Evolutionary conservation across 2,113 vertebrate genomes (phyloP).

Genomic region (Cinclus mexicanus): DNA sequence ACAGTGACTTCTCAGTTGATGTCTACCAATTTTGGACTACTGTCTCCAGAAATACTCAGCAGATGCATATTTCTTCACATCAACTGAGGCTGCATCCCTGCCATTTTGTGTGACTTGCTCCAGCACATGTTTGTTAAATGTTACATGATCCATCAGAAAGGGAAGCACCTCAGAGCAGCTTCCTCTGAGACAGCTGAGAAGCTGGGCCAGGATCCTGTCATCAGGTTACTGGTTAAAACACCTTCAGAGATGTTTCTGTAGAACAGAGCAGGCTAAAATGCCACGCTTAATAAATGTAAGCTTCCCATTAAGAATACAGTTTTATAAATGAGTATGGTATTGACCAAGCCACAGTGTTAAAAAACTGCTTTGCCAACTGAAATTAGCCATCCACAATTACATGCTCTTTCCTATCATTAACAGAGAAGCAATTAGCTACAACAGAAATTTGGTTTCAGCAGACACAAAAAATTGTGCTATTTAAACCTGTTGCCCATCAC

Average conservation of each 20-base stretch:
- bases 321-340: not conserved
- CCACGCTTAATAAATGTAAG: constrained; percentile 26
- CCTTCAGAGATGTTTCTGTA: not conserved
- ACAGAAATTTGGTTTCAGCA: constrained; percentile 45
- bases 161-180: not conserved
- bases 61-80: not conserved
- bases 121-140: not conserved
- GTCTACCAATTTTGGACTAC: not conserved
- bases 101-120: not conserved
- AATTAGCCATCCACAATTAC: constrained; percentile 31
- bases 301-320: not conserved
- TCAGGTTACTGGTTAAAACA: not conserved
- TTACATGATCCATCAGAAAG: not conserved
- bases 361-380: constrained; percentile 55
- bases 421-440: constrained; percentile 35
- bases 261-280: not conserved
- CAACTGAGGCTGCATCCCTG: not conserved
- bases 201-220: not conserved
- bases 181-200: not conserved
- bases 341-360: constrained; percentile 53
- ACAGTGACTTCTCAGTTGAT: not conserved
- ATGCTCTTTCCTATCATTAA: constrained; percentile 38
- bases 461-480: constrained; percentile 51
- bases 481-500: constrained; percentile 61
- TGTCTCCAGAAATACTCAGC: not conserved